Evolutionary conservation across 2,797 vertebrate species (phyloP).

Genomic region (Enteromius mattozi): DNA sequence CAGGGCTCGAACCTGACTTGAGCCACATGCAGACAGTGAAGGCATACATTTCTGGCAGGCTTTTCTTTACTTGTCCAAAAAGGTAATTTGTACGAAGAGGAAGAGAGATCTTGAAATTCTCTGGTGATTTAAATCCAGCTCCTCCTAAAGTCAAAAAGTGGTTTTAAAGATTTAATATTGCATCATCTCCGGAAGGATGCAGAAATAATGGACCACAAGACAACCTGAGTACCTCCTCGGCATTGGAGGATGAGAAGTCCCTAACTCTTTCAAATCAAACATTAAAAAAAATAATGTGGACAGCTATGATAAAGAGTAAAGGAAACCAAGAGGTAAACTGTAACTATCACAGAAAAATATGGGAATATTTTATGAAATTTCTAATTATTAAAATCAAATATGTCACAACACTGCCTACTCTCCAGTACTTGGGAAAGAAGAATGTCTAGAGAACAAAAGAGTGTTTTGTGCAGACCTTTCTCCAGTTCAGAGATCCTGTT

Average conservation of each 20-base stretch:
- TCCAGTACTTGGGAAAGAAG: background rate
- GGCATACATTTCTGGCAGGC: constrained; percentile 86
- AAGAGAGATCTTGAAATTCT: constrained; percentile 88
- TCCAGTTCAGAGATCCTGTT: constrained; percentile 93
- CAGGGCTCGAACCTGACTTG: constrained; percentile 82
- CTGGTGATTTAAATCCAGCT: constrained; percentile 85
- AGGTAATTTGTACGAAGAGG: constrained; percentile 89
- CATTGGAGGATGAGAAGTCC: background rate
- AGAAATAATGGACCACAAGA: background rate
- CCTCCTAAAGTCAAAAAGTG: constrained; percentile 65
- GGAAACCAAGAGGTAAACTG: background rate
- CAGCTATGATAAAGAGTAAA: background rate
- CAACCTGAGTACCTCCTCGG: background rate
- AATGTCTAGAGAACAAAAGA: background rate
- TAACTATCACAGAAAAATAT: background rate
- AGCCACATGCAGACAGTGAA: constrained; percentile 90
- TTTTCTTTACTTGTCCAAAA: constrained; percentile 87
- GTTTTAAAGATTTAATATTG: constrained; percentile 44
- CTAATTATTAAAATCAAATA: background rate
- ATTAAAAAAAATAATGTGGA: background rate
- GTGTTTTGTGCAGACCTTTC: constrained; percentile 79
- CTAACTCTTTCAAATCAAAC: constrained; percentile 3
- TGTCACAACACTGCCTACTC: background rate
- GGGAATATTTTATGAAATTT: background rate
- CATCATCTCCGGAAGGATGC: constrained; percentile 18